phyloP scores from a whole-genome alignment of 2,113 vertebrate species.

The Guaruba guarouba region DNA sequence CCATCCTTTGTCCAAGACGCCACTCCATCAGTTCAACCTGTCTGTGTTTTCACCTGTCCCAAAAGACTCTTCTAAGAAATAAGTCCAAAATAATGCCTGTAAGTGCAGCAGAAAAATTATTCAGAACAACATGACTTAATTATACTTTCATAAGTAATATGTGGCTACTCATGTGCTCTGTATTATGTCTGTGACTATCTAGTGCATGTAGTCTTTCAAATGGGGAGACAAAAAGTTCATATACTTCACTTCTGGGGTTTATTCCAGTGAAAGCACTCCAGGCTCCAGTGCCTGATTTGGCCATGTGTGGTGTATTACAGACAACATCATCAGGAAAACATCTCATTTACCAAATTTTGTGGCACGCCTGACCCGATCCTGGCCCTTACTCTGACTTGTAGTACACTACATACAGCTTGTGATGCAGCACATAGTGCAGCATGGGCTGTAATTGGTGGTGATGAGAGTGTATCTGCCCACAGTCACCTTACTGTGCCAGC shows the following conservation, averaged over 20 bases:
- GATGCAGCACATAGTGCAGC: not conserved
- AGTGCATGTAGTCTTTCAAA: not conserved
- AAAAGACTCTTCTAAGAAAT: not conserved
- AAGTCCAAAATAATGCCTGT: not conserved
- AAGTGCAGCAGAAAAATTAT: not conserved
- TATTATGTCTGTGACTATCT: not conserved
- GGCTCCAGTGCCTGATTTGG: not conserved
- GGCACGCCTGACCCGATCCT: not conserved
- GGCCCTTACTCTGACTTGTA: not conserved
- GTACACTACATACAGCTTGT: rapidly evolving
- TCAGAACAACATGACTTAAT: not conserved
- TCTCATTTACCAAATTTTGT: not conserved
- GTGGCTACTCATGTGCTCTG: not conserved
- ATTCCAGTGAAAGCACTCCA: not conserved
- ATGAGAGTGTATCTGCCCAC: not conserved
- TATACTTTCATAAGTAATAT: not conserved
- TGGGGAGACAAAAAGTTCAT: not conserved
- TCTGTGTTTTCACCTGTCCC: not conserved
- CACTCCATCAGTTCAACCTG: not conserved
- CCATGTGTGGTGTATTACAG: not conserved
- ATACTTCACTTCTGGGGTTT: not conserved
- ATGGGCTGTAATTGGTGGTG: not conserved
- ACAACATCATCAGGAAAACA: not conserved
- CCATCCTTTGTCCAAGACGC: not conserved
- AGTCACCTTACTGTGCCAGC: not conserved